These are phyloP conservation scores for Meiosimyza decipiens DNA, from an alignment of 2,888 invertebrate species.

Conservation along the genomic window DNA sequence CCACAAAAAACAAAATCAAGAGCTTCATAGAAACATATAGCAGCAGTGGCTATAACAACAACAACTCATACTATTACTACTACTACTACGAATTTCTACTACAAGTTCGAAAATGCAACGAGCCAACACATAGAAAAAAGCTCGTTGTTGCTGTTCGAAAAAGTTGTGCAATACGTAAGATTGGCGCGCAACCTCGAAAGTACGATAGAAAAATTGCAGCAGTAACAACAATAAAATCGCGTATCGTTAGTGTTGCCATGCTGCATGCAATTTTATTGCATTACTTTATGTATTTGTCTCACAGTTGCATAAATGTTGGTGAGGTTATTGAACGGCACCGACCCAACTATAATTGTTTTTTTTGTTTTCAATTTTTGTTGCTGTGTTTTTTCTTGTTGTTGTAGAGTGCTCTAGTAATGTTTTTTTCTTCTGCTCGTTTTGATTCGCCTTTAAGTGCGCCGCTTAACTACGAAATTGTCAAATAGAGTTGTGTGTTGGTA, in stretches of 20 bases:
- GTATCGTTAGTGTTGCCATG: constrained; percentile 4
- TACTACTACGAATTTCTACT: background rate
- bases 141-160: constrained; percentile 2
- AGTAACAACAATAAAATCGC: background rate
- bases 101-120: background rate
- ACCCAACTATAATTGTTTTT: constrained; percentile 51
- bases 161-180: constrained; percentile 20
- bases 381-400: constrained; percentile 4
- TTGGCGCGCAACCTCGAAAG: constrained; percentile 33
- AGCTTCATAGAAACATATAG: constrained; percentile 12
- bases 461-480: constrained; percentile 12
- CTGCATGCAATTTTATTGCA: constrained; percentile 29
- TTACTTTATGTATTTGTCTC: background rate
- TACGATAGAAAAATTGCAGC: constrained; percentile 26
- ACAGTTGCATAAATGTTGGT: constrained; percentile 33
- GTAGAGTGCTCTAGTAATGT: constrained; percentile 23
- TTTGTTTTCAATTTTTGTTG: background rate
- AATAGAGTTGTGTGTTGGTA: background rate
- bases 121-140: background rate
- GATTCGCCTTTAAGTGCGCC: constrained; percentile 23
- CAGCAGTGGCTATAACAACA: constrained; percentile 28
- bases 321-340: constrained; percentile 63
- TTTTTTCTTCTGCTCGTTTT: background rate
- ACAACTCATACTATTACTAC: background rate
- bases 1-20: constrained; percentile 28